These are phyloP conservation scores for Hirtodrosophila alboralis DNA, from an alignment of 2,888 invertebrate species.

Conservation along the genomic window DNA sequence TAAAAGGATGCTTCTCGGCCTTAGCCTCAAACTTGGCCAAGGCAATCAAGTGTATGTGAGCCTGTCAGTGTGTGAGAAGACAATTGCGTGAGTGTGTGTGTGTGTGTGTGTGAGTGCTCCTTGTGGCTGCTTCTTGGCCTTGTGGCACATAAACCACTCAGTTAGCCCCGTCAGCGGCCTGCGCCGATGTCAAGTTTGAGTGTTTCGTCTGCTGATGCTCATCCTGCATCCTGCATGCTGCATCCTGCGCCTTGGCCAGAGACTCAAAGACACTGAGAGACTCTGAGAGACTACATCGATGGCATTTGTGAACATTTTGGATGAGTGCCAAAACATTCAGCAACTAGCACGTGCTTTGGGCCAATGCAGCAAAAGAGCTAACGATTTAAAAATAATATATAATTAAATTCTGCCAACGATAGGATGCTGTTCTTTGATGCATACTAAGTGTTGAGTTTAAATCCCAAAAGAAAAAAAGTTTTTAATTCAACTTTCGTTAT, in stretches of 20 bases:
- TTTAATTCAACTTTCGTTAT: too few relatives aligned
- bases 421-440: slow-evolving; percentile 4
- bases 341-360: slow-evolving; percentile 37
- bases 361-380: slow-evolving; percentile 37
- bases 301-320: slow-evolving; percentile 54
- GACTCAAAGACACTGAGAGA: background rate
- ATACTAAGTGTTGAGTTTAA: too few relatives aligned
- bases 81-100: slow-evolving; percentile 4
- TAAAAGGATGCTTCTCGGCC: slow-evolving; percentile 65
- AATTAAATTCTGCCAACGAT: too few relatives aligned
- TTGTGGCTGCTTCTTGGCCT: slow-evolving; percentile 58
- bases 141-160: slow-evolving; percentile 45
- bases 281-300: slow-evolving; percentile 53
- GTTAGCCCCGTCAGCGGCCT: slow-evolving; percentile 18
- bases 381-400: slow-evolving; percentile 30
- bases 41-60: slow-evolving; percentile 33
- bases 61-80: slow-evolving; percentile 17
- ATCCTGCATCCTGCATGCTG: slow-evolving; percentile 11
- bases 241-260: slow-evolving; percentile 28
- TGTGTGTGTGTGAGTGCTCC: slow-evolving; percentile 26
- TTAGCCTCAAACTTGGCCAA: slow-evolving; percentile 66
- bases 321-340: slow-evolving; percentile 50
- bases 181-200: slow-evolving; percentile 69
- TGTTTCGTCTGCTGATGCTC: slow-evolving; percentile 36
- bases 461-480: too few relatives aligned